Evolutionary conservation across 2,888 invertebrate species (phyloP).

Genomic region (Eristalis tenax): DNA sequence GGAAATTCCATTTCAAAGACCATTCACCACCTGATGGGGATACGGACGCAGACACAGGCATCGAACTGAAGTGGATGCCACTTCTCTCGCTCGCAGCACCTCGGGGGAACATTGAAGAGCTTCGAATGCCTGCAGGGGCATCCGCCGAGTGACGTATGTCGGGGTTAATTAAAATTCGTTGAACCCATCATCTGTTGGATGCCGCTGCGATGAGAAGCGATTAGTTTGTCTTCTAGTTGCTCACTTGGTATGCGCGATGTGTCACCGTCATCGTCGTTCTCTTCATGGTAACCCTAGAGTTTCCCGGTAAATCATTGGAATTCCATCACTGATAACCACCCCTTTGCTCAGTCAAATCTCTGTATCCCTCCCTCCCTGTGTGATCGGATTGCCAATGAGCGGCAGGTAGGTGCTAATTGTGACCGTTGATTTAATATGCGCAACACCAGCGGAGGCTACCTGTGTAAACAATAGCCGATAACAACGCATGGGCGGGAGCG

Average conservation of each 20-base stretch:
- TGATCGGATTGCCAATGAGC: constrained; percentile 12
- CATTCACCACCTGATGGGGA: constrained; percentile 11
- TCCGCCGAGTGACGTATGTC: constrained; percentile 36
- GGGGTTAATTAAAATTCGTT: constrained; percentile 66
- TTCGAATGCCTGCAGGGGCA: background rate
- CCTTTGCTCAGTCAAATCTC: background rate
- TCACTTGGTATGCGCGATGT: constrained; percentile 40
- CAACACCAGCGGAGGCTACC: background rate
- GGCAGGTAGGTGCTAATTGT: background rate
- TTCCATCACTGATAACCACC: constrained; percentile 48
- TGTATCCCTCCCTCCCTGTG: background rate
- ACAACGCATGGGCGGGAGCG: constrained; percentile 29
- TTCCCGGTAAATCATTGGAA: constrained; percentile 33
- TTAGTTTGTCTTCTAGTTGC: background rate
- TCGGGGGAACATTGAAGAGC: constrained; percentile 6
- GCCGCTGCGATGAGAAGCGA: background rate
- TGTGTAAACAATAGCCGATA: constrained; percentile 7
- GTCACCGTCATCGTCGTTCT: background rate
- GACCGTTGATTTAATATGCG: constrained; percentile 27
- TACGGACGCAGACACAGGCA: background rate
- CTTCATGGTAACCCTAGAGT: constrained; percentile 25
- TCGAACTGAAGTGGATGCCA: background rate
- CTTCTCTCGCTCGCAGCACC: background rate
- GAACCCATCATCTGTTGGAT: constrained; percentile 55
- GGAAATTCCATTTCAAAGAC: constrained; percentile 37